Evolutionary conservation across 2,113 vertebrate genomes (phyloP).

Genomic region (Okapia johnstoni): DNA sequence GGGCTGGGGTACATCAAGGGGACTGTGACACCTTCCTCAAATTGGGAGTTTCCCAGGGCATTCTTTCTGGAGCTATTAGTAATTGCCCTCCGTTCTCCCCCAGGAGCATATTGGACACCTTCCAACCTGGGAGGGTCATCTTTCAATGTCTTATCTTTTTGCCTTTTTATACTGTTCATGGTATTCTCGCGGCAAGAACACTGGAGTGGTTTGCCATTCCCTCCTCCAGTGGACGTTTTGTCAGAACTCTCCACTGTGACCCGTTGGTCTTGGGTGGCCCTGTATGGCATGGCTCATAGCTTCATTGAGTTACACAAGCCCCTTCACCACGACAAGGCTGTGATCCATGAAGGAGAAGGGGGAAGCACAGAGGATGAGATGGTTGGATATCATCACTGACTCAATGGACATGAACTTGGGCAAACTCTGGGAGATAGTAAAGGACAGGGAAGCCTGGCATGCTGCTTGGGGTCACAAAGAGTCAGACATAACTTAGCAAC

Average conservation of each 20-base stretch:
- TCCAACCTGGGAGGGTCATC: not conserved
- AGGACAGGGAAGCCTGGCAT: not conserved
- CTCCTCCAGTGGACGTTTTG: not conserved
- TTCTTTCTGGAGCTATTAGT: not conserved
- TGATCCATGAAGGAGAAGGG: not conserved
- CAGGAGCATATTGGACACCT: not conserved
- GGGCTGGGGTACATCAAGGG: not conserved
- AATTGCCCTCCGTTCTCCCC: not conserved
- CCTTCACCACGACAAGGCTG: not conserved
- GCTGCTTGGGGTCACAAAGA: not conserved
- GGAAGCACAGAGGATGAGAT: not conserved
- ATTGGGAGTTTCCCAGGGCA: not conserved
- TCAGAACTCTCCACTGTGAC: not conserved
- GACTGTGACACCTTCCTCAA: not conserved
- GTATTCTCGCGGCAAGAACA: not conserved
- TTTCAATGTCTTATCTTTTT: not conserved
- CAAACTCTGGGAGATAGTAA: not conserved
- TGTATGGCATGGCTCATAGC: not conserved
- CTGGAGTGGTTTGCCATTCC: not conserved
- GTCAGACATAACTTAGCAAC: not conserved
- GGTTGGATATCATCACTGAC: not conserved
- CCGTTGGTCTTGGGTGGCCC: not conserved
- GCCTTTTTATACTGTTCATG: not conserved
- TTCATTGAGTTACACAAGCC: not conserved
- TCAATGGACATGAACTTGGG: not conserved